Base-by-base conservation (phyloP, 1,140 invertebrate genomes). In the Diorhabda sublineata region DNA sequence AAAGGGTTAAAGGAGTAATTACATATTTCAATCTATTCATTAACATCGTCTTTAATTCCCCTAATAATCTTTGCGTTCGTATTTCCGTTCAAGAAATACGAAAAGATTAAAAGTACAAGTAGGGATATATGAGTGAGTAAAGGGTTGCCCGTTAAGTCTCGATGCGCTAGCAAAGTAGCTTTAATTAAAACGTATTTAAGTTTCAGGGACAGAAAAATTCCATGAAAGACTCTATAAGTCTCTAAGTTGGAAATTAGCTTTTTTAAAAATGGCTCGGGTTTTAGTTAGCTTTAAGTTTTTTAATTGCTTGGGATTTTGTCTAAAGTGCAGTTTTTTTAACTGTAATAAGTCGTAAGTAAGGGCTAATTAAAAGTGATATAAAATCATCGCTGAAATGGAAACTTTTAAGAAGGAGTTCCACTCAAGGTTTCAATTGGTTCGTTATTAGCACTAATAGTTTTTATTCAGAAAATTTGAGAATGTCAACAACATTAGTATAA, bases 101-200 rank as follows among this genome's bases (percentile, higher is more conserved):
- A 60, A 64, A 71, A 66, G 70, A 71, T 71, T 71, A 65, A 71
- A 71, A 65, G 64, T 69, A 71, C 70, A 71, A 71, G 70, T 71
- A 71, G 66, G 58, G 42, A 58, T 26, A 26, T 26, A 26, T 64
- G 59, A 71, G 67, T 61, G 62, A 61, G 63, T 47, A 71, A 71
- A 71, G 70, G 70, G 70, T 69, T 71, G 70, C 43, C 67, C 57
- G 64, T 69, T 71, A 68, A 71, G 70, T 64, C 67, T 71, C 67
- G 67, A 71, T 71, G 63, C 67, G 67, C 70, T 61, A 42, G 67
- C 42, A 67, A 67, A 67, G 66, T 67, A 67, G 70, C 66, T 71
- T 71, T 71, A 71, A 71, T 71, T 71, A 71, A 71, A 71, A 71
- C 68, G 70, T 71, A 71, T 71, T 71, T 71, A 71, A 71, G 70